Evolutionary conservation across 1,140 invertebrate species (phyloP), one percentile per base, ranked within the genome.

Genomic region (Drosophila guanche): DNA sequence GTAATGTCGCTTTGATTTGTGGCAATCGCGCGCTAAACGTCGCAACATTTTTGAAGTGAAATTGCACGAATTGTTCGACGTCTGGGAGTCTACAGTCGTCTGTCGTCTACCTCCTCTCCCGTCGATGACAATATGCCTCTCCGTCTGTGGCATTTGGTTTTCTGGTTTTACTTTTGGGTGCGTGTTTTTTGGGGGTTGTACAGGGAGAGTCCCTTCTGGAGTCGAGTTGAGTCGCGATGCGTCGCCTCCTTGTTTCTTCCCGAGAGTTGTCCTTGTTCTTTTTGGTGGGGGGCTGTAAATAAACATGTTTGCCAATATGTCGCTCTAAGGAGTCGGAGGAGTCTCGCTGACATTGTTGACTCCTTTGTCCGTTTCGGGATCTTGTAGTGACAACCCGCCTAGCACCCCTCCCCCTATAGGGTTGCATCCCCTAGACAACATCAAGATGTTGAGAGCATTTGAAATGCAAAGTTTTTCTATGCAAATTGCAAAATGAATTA

Each of bases 1-100:
- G 46, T 73, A 85, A 85, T 86, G 81, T 81, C 77, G 73, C 81
- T 85, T 86, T 85, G 81, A 86, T 85, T 85, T 85, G 76, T 85
- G 77, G 77, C 81, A 85, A 86, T 86, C 81, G 81, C 63, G 81
- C 77, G 69, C 81, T 86, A 86, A 85, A 85, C 81, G 81, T 76
- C 77, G 81, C 81, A 86, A 80, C 33, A 68, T 86, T 86, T 85
- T 86, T 81, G 58, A 86, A 77, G 83, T 81, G 81, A 80, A 86
- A 85, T 86, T 86, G 81, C 81, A 80, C 51, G 77, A 86, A 85
- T 85, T 86, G 69, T 77, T 81, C 65, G 81, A 68, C 74, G 79
- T 55, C 68, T 37, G 33, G 33, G 33, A 37, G 33, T 37, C 33
- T 37, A 10, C 33, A 12, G 55, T 41, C 48, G 54, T 54, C 29